These are phyloP conservation scores for Cheilosia urbana DNA, from an alignment of 2,888 invertebrate genomes.

Conservation along the genomic window DNA sequence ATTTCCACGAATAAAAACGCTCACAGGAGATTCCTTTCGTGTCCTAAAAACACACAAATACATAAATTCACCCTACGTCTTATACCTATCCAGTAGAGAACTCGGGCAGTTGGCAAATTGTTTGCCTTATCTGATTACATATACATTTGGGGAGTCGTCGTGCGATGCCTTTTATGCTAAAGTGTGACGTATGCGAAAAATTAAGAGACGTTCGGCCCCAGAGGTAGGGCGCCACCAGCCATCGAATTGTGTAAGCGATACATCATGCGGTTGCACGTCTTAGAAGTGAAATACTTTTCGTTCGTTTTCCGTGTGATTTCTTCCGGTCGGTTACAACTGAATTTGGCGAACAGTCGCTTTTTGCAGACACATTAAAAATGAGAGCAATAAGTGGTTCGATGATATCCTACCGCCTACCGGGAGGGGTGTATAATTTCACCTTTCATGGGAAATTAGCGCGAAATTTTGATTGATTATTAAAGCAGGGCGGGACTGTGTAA, in stretches of 20 bases:
- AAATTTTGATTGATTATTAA: slow-evolving; percentile 24
- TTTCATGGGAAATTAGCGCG: neutral
- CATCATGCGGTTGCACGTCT: slow-evolving; percentile 41
- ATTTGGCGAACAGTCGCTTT: slow-evolving; percentile 25
- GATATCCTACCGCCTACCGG: too few species aligned
- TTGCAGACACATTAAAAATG: slow-evolving; percentile 15
- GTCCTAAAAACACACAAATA: neutral
- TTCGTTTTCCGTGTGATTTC: slow-evolving; percentile 7
- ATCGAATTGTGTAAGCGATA: slow-evolving; percentile 28
- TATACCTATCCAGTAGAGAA: slow-evolving; percentile 1
- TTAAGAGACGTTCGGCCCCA: slow-evolving; percentile 20
- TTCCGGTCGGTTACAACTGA: neutral
- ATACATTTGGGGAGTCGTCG: slow-evolving; percentile 19
- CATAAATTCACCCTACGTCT: neutral
- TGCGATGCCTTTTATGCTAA: slow-evolving; percentile 22
- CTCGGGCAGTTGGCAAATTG: slow-evolving; percentile 61
- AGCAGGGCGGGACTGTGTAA: slow-evolving; percentile 7
- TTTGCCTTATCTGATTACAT: slow-evolving; percentile 47
- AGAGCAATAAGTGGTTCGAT: slow-evolving; percentile 5
- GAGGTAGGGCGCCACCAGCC: slow-evolving; percentile 36
- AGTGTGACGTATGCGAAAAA: slow-evolving; percentile 53
- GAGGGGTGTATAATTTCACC: slow-evolving; percentile 12
- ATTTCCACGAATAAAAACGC: slow-evolving; percentile 59
- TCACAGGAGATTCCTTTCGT: slow-evolving; percentile 13
- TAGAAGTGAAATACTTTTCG: slow-evolving; percentile 3